Evolutionary conservation across 2,888 invertebrate genomes (phyloP).

Genomic region (Dendrolimus houi): DNA sequence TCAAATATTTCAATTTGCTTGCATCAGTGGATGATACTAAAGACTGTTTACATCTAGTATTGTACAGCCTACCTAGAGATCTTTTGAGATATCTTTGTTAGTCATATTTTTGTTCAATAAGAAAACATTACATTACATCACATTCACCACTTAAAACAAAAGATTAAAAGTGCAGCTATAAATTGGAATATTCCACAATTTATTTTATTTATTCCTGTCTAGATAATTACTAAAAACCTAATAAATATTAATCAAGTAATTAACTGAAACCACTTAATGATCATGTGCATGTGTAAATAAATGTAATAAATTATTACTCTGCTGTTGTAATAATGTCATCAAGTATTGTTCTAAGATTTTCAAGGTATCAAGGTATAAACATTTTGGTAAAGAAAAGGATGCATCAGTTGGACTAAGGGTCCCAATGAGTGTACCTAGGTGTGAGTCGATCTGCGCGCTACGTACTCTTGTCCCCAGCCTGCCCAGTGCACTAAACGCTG

Average conservation of each 20-base stretch:
- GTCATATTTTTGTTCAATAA: no score
- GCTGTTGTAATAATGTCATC: constrained; percentile 44
- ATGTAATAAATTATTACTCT: constrained; percentile 6
- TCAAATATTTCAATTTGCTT: no score
- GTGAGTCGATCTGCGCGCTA: constrained; percentile 74
- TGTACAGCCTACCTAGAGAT: no score
- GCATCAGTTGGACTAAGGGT: constrained; percentile 64
- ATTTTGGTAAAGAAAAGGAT: constrained; percentile 78
- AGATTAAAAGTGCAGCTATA: no score
- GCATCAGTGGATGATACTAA: no score
- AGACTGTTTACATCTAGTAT: no score
- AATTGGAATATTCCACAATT: no score
- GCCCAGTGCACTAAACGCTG: constrained; percentile 83
- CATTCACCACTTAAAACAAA: no score
- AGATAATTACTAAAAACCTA: no score
- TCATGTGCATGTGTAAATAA: neutral
- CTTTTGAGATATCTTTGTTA: no score
- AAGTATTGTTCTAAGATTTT: constrained; percentile 67
- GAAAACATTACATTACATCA: no score
- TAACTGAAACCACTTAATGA: neutral
- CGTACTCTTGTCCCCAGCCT: constrained; percentile 75
- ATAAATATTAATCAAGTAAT: neutral
- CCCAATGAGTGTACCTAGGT: constrained; percentile 69
- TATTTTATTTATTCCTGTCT: no score
- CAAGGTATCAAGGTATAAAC: constrained; percentile 66